Percentiles rank a stretch among this genome's conserved stretches.
These are phyloP conservation scores for Apotomis turbidana DNA, from an alignment of 2,888 invertebrate species.

Conservation along the genomic window DNA sequence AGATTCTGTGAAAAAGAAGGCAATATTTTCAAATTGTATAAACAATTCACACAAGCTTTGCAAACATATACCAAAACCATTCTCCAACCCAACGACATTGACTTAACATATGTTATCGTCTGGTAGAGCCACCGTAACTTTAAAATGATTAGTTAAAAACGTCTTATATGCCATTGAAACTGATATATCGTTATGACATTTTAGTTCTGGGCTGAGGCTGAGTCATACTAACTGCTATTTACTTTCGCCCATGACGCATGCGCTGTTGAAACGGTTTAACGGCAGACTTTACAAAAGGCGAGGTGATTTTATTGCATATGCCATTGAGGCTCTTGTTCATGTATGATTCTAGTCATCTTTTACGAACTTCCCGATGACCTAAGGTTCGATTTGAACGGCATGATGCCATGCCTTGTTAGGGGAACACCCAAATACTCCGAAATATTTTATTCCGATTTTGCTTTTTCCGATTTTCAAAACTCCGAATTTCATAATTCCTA, in stretches of 20 bases:
- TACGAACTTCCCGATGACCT: no score
- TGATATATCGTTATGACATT: not conserved
- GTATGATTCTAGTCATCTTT: no score
- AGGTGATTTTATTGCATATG: no score
- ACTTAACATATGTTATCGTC: not conserved
- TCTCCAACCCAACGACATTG: not conserved
- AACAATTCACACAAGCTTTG: not conserved
- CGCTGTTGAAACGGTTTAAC: constrained; percentile 11
- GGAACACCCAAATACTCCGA: no score
- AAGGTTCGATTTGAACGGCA: no score
- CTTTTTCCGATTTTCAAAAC: no score
- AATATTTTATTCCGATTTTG: no score
- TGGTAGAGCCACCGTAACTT: not conserved
- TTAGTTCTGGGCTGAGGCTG: constrained; percentile 14
- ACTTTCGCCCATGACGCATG: constrained; percentile 29
- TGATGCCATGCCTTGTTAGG: no score
- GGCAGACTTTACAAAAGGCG: not conserved
- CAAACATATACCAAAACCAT: not conserved
- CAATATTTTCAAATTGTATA: not conserved
- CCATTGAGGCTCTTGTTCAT: no score
- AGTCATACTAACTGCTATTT: constrained; percentile 44
- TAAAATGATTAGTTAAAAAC: not conserved
- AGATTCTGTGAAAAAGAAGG: not conserved
- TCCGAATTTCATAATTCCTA: no score
- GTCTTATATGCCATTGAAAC: not conserved